Evolutionary conservation across 2,888 invertebrate genomes (phyloP).

Genomic region (Drosophila meridionalis): DNA sequence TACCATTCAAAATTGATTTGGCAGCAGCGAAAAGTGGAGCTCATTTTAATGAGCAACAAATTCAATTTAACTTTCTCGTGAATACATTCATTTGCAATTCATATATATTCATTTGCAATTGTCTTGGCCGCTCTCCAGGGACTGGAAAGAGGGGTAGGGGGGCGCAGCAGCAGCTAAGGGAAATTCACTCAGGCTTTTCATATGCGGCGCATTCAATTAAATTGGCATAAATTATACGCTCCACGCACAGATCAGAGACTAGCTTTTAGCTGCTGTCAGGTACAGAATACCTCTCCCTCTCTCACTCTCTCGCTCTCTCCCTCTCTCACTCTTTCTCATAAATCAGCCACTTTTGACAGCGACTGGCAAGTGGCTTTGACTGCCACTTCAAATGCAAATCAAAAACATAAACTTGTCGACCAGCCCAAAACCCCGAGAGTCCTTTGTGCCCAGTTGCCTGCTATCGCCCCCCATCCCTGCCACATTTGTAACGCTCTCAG

Average conservation of each 20-base stretch:
- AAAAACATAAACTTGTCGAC: conserved; percentile 63
- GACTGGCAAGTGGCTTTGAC: conserved; percentile 39
- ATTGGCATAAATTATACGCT: conserved; percentile 79
- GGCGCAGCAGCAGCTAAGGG: not conserved
- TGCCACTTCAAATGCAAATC: conserved; percentile 71
- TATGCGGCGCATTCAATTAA: conserved; percentile 71
- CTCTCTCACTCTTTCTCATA: conserved; percentile 27
- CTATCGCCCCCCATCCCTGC: not conserved
- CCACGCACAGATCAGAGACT: conserved; percentile 42
- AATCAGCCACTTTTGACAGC: conserved; percentile 69
- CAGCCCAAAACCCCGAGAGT: conserved; percentile 10
- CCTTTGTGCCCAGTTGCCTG: conserved; percentile 4
- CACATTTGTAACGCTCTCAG: conserved; percentile 39
- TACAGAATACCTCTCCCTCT: not conserved
- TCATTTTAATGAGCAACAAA: conserved; percentile 73
- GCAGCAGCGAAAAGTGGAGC: conserved; percentile 48
- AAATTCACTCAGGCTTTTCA: conserved; percentile 30
- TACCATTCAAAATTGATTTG: conserved; percentile 31
- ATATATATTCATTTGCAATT: conserved; percentile 68
- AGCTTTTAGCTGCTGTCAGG: conserved; percentile 22
- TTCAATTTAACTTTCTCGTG: conserved; percentile 70
- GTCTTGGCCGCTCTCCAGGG: conserved; percentile 48
- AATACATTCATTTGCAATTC: conserved; percentile 72
- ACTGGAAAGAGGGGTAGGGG: not conserved
- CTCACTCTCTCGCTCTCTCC: not conserved